A percentile compares a stretch with the other conserved stretches of the same genome.
These are phyloP conservation scores for Crypturellus tataupa DNA, from an alignment of 2,797 vertebrate genomes.

Conservation along the genomic window DNA sequence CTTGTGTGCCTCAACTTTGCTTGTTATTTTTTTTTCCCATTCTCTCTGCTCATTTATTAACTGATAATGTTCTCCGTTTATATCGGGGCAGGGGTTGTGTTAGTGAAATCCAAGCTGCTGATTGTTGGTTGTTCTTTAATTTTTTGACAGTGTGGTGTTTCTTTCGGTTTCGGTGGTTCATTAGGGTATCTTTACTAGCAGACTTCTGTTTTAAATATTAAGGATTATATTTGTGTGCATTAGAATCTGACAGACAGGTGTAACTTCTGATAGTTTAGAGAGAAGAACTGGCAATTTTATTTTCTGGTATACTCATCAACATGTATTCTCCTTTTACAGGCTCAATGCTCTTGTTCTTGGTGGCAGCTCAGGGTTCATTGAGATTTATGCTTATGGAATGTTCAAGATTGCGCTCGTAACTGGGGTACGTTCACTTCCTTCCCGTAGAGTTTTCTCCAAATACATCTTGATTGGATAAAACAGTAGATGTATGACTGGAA, in stretches of 20 bases:
- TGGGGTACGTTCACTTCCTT: constrained; percentile 79
- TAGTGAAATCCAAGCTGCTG: neutral
- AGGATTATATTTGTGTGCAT: neutral
- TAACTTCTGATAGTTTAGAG: neutral
- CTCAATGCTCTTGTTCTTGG: constrained; percentile 96
- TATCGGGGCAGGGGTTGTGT: neutral
- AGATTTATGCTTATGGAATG: constrained; percentile 97
- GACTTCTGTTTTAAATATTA: neutral
- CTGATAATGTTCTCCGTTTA: neutral
- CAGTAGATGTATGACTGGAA: neutral
- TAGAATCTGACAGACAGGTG: neutral
- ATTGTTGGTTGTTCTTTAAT: neutral
- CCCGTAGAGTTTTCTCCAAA: neutral
- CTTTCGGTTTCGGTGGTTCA: neutral
- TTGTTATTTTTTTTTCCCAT: neutral
- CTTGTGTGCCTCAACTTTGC: neutral
- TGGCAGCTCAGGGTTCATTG: constrained; percentile 90
- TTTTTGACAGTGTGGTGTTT: neutral
- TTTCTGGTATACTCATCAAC: neutral
- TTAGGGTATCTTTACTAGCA: neutral
- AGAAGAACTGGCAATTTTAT: neutral
- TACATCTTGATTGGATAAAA: neutral
- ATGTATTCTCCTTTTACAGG: constrained; percentile 67
- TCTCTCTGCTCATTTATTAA: neutral
- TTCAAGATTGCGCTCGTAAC: constrained; percentile 94